Base-by-base conservation (phyloP, 2,797 vertebrate species). In the Kryptopterus vitreolus region DNA sequence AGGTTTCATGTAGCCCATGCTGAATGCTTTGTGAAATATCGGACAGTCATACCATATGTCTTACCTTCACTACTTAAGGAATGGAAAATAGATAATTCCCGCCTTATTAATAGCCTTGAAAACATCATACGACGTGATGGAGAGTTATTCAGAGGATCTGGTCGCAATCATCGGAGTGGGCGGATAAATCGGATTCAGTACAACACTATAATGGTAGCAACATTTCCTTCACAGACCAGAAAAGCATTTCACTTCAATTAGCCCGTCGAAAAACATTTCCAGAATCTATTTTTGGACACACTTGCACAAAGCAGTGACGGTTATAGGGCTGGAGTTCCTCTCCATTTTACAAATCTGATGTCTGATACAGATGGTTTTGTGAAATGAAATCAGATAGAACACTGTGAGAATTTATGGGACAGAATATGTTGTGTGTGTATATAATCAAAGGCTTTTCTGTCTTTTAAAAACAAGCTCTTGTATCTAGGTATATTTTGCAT, bases 191-290 rank as follows among this genome's bases (percentile, higher is more conserved):
- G 35, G 74, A 77, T 66, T 55, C n/a, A 53, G 15, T 55, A 18
- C 46, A 22, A 72, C 55, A 70, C 9, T 24, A 6, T 80, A 80
- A 80, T 74, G 35, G 61, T 80, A 74, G 69, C 46, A 73, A 63
- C 69, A 79, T 79, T 79, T 79, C 57, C 68, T 79, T 72, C 55
- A 63, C 53, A 24, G 79, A 70, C 55, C 65, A 33, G 61, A 33
- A 81, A 77, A 38, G 53, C 61, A 53, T 58, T 75, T 76, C 1
- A 8, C 74, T 52, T 62, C 43, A 63, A 76, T 76, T 76, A 62
- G 43, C 74, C 46, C 48, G 65, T 63, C 74, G 50, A 62, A 77
- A 76, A 66, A 22, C 48, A 77, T 52, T 77, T 65, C 75, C 75
- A 77, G 38, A 58, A n/a, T 35, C 63, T 73, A 58, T 69, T 76